These are phyloP conservation scores for Trichoplusia ni DNA, from an alignment of 1,140 invertebrate genomes.

Conservation along the genomic window DNA sequence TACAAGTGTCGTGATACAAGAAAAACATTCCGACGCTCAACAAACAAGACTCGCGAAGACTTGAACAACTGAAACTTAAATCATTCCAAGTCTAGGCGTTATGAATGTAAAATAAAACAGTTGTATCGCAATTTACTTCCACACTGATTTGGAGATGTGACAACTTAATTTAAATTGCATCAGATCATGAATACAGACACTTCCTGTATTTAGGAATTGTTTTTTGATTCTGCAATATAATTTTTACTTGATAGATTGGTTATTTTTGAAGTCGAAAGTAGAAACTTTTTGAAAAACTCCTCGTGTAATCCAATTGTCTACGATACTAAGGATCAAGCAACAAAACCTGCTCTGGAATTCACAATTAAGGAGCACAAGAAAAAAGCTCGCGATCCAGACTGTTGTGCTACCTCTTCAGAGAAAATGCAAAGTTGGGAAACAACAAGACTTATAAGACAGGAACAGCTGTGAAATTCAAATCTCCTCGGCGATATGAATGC, in stretches of 20 bases:
- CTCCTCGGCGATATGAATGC: constrained; percentile 44
- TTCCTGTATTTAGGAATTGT: too few species aligned
- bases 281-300: too few species aligned
- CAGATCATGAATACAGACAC: too few species aligned
- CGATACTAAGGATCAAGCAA: too few species aligned
- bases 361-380: constrained; percentile 3
- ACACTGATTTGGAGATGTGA: constrained; percentile 1
- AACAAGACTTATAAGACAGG: constrained; percentile 16
- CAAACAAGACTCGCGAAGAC: not conserved
- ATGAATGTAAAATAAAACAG: constrained; percentile 23
- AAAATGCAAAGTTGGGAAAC: constrained; percentile 13
- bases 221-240: too few species aligned
- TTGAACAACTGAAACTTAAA: constrained; percentile 19
- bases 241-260: not conserved
- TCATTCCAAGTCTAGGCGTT: not conserved
- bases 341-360: not conserved
- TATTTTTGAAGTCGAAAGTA: too few species aligned
- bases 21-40: not conserved
- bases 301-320: too few species aligned
- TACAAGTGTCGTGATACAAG: not conserved
- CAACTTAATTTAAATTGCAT: too few species aligned
- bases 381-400: constrained; percentile 6
- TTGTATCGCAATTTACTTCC: constrained; percentile 16
- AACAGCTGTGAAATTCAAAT: constrained; percentile 25
- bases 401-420: not conserved